These are phyloP conservation scores for Eristalinus aeneus DNA, from an alignment of 2,888 invertebrate genomes.

Conservation along the genomic window DNA sequence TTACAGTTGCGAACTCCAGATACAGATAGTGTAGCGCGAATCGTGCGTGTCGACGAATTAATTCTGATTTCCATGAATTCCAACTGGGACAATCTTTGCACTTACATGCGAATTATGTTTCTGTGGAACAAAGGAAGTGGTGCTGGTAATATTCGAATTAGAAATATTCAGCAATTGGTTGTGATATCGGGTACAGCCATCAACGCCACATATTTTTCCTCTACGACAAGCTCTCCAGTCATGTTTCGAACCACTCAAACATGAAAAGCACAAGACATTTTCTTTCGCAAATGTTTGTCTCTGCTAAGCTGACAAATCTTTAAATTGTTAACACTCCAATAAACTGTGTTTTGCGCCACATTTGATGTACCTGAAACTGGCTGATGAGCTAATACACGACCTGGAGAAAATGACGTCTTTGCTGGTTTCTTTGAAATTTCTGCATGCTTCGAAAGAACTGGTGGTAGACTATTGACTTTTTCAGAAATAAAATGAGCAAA, in stretches of 20 bases:
- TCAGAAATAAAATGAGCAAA: neutral
- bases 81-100: too few species aligned
- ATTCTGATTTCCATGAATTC: too few species aligned
- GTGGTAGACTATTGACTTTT: neutral
- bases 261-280: constrained; percentile 4
- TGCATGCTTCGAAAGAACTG: neutral
- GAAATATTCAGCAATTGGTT: neutral
- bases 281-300: neutral
- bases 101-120: too few species aligned
- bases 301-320: neutral
- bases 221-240: constrained; percentile 10
- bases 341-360: neutral
- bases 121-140: too few species aligned
- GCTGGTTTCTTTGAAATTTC: neutral
- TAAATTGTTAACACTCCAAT: neutral
- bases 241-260: constrained; percentile 10
- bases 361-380: neutral
- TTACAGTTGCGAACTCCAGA: neutral
- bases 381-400: constrained; percentile 4
- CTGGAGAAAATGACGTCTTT: neutral
- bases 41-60: neutral
- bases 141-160: too few species aligned
- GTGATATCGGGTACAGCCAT: constrained; percentile 9
- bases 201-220: neutral
- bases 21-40: neutral